phyloP scores from a whole-genome alignment of 2,888 invertebrate species.

The Andrena camellia region DNA sequence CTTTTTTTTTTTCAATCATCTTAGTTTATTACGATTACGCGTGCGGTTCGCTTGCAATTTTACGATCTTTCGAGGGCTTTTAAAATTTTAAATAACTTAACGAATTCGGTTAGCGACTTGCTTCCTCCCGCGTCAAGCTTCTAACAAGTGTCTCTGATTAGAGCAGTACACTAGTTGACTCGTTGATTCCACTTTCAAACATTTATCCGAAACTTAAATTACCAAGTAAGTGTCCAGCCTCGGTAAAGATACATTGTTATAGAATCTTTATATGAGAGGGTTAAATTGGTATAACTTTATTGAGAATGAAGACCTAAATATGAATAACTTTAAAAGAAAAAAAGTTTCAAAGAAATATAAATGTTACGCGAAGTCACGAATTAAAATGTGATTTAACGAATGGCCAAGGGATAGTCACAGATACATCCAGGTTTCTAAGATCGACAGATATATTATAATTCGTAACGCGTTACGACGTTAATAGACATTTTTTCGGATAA shows the following conservation, averaged over 20 bases:
- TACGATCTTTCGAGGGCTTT: background rate
- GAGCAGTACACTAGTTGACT: background rate
- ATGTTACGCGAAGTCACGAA: slow-evolving; percentile 50
- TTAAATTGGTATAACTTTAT: slow-evolving; percentile 54
- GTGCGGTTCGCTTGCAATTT: slow-evolving; percentile 16
- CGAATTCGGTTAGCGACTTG: background rate
- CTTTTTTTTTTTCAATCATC: background rate
- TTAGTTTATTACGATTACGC: slow-evolving; percentile 8
- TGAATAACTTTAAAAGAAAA: slow-evolving; percentile 52
- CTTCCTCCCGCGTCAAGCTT: background rate
- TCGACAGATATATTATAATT: slow-evolving; percentile 59
- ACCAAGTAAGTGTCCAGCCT: slow-evolving; percentile 40
- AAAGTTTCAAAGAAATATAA: slow-evolving; percentile 54
- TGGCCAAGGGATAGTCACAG: slow-evolving; percentile 61
- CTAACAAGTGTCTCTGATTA: background rate
- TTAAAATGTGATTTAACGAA: slow-evolving; percentile 46
- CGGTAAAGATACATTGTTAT: slow-evolving; percentile 48
- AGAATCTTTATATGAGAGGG: slow-evolving; percentile 69
- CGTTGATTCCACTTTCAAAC: slow-evolving; percentile 27
- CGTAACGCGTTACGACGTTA: slow-evolving; percentile 53
- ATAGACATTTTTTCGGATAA: slow-evolving; percentile 75
- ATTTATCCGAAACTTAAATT: slow-evolving; percentile 29
- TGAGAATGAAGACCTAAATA: slow-evolving; percentile 40
- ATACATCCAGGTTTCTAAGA: slow-evolving; percentile 60
- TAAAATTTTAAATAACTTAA: background rate